Conservation (phyloP, 2,888 invertebrate genomes). For the Nephrotoma guestfalica region DNA sequence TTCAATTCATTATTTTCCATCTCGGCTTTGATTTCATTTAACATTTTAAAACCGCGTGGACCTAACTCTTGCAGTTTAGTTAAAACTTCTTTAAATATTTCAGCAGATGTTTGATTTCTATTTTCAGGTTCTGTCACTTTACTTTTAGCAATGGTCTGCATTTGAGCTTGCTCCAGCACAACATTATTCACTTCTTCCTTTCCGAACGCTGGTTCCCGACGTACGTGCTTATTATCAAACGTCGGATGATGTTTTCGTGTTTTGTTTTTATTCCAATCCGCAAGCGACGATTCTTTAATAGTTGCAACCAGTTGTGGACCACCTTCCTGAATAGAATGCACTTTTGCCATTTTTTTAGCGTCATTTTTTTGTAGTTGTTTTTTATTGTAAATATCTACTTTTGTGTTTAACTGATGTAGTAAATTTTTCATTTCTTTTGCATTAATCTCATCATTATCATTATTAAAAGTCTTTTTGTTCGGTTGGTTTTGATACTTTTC, state of each 20-base stretch:
- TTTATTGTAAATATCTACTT: constrained; percentile 14
- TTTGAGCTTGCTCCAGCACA: not conserved
- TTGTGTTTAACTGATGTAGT: constrained; percentile 19
- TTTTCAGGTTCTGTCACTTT: not conserved
- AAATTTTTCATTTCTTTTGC: constrained; percentile 19
- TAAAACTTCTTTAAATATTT: constrained; percentile 44
- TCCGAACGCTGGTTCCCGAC: constrained; percentile 36
- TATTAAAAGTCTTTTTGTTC: constrained; percentile 4
- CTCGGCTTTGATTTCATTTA: constrained; percentile 38
- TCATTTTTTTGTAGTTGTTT: constrained; percentile 26
- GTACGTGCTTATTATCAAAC: constrained; percentile 25
- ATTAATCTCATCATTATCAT: constrained; percentile 16
- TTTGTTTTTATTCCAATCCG: not conserved
- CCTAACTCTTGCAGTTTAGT: constrained; percentile 42
- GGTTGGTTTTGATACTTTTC: not conserved
- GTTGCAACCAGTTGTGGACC: not conserved
- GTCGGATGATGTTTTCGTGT: not conserved
- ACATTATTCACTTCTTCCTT: constrained; percentile 31
- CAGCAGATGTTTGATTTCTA: constrained; percentile 26
- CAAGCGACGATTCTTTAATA: not conserved
- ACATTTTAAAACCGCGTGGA: constrained; percentile 38
- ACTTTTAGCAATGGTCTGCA: not conserved
- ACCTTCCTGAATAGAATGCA: not conserved
- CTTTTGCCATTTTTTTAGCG: constrained; percentile 12
- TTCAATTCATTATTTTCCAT: constrained; percentile 16